These are phyloP conservation scores for Tenthredo mesomela DNA, from an alignment of 2,888 invertebrate species.

Conservation along the genomic window DNA sequence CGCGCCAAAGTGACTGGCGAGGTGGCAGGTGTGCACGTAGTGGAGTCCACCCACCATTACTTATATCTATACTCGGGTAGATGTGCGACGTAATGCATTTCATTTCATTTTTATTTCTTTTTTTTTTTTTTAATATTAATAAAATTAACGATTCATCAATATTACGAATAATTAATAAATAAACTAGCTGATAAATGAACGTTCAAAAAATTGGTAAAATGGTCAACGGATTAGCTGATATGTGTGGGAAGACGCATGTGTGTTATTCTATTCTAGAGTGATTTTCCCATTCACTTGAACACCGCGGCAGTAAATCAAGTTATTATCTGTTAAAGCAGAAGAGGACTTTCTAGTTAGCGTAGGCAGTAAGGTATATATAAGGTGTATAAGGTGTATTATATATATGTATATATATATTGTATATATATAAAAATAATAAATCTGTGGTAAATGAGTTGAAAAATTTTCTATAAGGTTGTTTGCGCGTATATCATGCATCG, in stretches of 20 bases:
- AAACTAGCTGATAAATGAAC: not conserved
- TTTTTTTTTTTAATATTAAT: no score
- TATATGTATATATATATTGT: not conserved
- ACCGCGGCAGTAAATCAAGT: not conserved
- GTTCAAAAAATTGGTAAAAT: not conserved
- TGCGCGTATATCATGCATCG: not conserved
- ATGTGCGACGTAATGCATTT: not conserved
- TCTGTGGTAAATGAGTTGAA: constrained; percentile 32
- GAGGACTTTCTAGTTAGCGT: constrained; percentile 35
- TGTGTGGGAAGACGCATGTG: not conserved
- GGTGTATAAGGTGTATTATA: no score
- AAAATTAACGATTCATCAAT: not conserved
- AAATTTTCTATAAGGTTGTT: not conserved
- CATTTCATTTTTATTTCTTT: not conserved
- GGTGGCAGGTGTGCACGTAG: constrained; percentile 6
- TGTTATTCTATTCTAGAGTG: constrained; percentile 12
- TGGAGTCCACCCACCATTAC: constrained; percentile 29
- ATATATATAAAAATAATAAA: not conserved
- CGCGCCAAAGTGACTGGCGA: constrained; percentile 23
- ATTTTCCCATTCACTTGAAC: constrained; percentile 10
- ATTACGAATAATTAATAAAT: not conserved
- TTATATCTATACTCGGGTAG: not conserved
- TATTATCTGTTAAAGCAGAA: not conserved
- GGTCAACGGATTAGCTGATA: not conserved
- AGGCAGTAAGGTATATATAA: not conserved